phyloP scores from a whole-genome alignment of 2,888 invertebrate species.

The Drosophila mulleri region DNA sequence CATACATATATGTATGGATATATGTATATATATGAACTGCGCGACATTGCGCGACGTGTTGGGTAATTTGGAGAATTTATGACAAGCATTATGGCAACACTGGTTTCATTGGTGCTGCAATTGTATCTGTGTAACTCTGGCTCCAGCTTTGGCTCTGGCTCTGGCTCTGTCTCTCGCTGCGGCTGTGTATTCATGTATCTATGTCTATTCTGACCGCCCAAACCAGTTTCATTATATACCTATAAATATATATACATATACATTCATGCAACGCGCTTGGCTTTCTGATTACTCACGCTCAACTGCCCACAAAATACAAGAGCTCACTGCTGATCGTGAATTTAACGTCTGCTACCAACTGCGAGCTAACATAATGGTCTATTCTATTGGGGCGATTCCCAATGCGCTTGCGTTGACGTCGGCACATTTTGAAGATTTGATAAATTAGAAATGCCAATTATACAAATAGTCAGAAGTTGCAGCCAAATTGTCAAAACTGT shows the following conservation, averaged over 20 bases:
- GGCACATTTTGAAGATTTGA: slow-evolving; percentile 65
- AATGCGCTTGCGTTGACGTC: slow-evolving; percentile 48
- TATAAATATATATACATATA: background rate
- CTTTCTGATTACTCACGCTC: slow-evolving; percentile 81
- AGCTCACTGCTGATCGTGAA: slow-evolving; percentile 69
- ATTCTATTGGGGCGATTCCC: slow-evolving; percentile 35
- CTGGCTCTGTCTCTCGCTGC: background rate
- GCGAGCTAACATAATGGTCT: slow-evolving; percentile 59
- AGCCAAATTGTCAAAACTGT: slow-evolving; percentile 76
- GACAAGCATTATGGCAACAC: slow-evolving; percentile 80
- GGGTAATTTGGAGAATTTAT: slow-evolving; percentile 83
- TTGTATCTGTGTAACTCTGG: slow-evolving; percentile 24
- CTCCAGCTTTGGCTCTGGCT: background rate
- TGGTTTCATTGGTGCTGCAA: slow-evolving; percentile 47
- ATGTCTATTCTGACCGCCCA: slow-evolving; percentile 64
- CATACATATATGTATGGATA: slow-evolving; percentile 31
- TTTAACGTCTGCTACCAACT: slow-evolving; percentile 47
- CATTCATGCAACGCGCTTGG: slow-evolving; percentile 81
- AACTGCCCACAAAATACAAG: slow-evolving; percentile 57
- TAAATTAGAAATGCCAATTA: slow-evolving; percentile 81
- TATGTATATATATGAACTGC: slow-evolving; percentile 25
- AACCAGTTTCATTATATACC: slow-evolving; percentile 72
- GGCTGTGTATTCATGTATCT: slow-evolving; percentile 18
- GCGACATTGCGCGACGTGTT: slow-evolving; percentile 64
- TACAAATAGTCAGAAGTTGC: slow-evolving; percentile 77